Evolutionary conservation across 2,113 vertebrate genomes (phyloP).

Genomic region (Cricetomys ansorgei): DNA sequence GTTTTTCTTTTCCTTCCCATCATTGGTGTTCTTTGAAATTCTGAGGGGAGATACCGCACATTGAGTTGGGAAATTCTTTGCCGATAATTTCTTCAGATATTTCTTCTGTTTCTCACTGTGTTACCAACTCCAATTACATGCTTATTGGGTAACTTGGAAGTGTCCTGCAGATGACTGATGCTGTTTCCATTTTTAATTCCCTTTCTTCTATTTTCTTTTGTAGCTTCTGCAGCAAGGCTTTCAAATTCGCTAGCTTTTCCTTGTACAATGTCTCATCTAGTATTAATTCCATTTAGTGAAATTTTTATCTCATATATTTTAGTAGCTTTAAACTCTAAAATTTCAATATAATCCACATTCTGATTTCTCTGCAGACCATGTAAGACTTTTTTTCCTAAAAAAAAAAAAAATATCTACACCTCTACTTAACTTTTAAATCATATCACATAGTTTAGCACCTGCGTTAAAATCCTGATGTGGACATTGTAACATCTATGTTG

Average conservation of each 20-base stretch:
- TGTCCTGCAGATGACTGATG: not conserved
- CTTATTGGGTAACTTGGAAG: not conserved
- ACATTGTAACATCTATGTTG: not conserved
- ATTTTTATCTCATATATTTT: conserved; percentile 20
- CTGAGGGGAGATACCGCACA: not conserved
- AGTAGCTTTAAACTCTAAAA: conserved; percentile 33
- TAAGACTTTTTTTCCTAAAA: not conserved
- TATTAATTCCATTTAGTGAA: not conserved
- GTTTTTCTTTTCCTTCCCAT: not conserved
- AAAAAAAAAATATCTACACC: not conserved
- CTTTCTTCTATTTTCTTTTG: conserved; percentile 35
- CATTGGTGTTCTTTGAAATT: not conserved
- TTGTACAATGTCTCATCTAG: not conserved
- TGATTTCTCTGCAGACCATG: not conserved
- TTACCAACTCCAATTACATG: not conserved
- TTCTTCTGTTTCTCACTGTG: not conserved
- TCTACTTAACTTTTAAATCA: conserved; percentile 32
- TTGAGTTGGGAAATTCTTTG: conserved; percentile 16
- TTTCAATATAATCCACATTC: not conserved
- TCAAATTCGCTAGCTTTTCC: conserved; percentile 4
- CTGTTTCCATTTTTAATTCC: not conserved
- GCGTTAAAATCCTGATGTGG: not conserved
- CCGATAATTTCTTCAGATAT: conserved; percentile 27
- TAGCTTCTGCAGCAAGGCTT: not conserved
- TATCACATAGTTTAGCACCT: not conserved